phyloP scores from a whole-genome alignment of 92 coral and sea anemone species.

The Blastomussa wellsi region DNA sequence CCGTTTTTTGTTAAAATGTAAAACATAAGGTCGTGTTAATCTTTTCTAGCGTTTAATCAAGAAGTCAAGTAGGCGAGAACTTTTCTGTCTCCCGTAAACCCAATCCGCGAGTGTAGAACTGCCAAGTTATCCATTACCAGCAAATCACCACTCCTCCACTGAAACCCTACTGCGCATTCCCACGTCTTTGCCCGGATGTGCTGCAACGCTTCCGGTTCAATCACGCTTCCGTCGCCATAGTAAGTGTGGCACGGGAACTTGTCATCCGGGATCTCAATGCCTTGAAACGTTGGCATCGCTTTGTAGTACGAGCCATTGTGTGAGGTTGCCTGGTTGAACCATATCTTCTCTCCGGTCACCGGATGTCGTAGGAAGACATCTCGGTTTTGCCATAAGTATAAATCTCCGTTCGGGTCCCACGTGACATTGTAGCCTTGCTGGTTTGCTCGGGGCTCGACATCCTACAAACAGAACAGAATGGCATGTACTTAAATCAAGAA shows the following conservation, averaged over 20 bases:
- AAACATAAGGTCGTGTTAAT: not conserved
- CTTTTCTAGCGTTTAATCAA: not conserved
- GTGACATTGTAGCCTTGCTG: slow-evolving; percentile 11
- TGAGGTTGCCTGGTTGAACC: slow-evolving; percentile 49
- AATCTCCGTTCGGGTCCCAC: slow-evolving; percentile 15
- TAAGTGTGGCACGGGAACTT: slow-evolving; percentile 52
- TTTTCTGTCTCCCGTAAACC: slow-evolving; percentile 60
- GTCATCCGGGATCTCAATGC: slow-evolving; percentile 35
- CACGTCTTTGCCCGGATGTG: slow-evolving; percentile 70
- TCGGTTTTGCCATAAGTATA: slow-evolving; percentile 2
- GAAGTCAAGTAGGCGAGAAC: slow-evolving; percentile 43
- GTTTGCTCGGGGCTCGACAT: not conserved
- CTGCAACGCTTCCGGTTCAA: slow-evolving; percentile 64
- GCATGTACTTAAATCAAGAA: no score
- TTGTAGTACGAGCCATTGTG: slow-evolving; percentile 42
- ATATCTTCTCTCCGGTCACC: slow-evolving; percentile 53
- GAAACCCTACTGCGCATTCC: slow-evolving; percentile 65
- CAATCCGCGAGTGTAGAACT: slow-evolving; percentile 60
- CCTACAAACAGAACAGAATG: not conserved
- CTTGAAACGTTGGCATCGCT: slow-evolving; percentile 35
- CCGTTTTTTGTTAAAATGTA: not conserved
- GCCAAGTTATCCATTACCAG: slow-evolving; percentile 66
- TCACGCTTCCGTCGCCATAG: slow-evolving; percentile 65
- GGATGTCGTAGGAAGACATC: slow-evolving; percentile 52
- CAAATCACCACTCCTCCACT: slow-evolving; percentile 56